Base-by-base conservation (phyloP, 2,113 vertebrate species). In the Anthoscopus minutus region DNA sequence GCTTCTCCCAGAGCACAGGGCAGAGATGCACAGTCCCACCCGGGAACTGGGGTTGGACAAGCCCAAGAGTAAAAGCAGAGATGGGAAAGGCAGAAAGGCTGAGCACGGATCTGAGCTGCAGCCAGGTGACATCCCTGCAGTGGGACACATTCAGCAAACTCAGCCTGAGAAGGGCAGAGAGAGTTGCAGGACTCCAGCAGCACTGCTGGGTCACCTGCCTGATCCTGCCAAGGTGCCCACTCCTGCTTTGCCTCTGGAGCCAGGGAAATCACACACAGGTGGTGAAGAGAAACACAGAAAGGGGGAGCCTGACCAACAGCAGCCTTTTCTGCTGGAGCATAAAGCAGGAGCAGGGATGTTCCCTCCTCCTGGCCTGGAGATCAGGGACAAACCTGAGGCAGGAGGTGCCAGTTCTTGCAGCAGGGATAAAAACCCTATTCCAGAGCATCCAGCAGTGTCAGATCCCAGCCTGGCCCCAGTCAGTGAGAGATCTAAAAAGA, bases 401-500 rank as follows among this genome's bases (percentile, higher is more conserved):
- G 40, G 17, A 51, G 27, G 38, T 76, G 45, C 54, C 12, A 13
- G 82, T 48, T 64, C 91, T n/a, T 56, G 81, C 44, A 79, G 56
- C n/a, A 51, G 19, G 5, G 40, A n/a, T 37, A 10, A 20, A 33
- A 84, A 25, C 13, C 58, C 87, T 24, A 0, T 60, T 53, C 50
- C 42, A 31, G 89, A 88, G 45, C 47, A 47, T 3, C 40, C 94
- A 31, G 54, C 64, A 28, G 73, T 35, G 91, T 31, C 57, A 50
- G 81, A 30, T 58, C 23, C 2, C 61, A 9, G 85, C 42, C 42
- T 27, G 25, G n/a, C 56, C 37, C 9, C 82, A 4, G 69, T 15
- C 33, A 2, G 42, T 11, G 93, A 92, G 11, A 79, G 93, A 33
- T 89, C 86, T 31, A 80, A 89, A 38, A 95, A 96, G 86, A 96